Conservation (phyloP, 2,113 vertebrate genomes). For the Leptobrachium ailaonicum region DNA sequence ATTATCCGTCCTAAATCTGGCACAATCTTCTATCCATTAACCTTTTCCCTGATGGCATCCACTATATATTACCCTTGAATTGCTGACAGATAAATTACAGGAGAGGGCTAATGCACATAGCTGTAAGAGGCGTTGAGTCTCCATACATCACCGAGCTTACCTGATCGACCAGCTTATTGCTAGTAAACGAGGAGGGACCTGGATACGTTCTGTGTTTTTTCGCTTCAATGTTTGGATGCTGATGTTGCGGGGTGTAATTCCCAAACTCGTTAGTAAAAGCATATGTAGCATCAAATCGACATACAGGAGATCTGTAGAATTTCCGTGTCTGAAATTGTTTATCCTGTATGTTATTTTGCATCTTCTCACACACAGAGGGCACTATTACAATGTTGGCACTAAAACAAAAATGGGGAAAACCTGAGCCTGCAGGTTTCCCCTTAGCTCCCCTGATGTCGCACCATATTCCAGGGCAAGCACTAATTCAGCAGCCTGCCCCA, state of each 20-base stretch:
- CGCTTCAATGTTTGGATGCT: neutral
- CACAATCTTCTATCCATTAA: conserved; percentile 37
- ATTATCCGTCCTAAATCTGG: conserved; percentile 3
- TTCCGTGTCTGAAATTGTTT: too few species aligned
- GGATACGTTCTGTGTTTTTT: neutral
- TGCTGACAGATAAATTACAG: conserved; percentile 39
- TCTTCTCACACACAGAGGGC: too few species aligned
- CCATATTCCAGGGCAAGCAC: too few species aligned
- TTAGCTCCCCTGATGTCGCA: too few species aligned
- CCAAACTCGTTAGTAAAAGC: neutral
- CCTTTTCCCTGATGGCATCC: conserved; percentile 17
- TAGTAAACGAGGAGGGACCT: neutral
- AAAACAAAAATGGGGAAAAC: too few species aligned
- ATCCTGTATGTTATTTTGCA: too few species aligned
- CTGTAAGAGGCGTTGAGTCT: neutral
- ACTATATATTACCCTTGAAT: conserved; percentile 15
- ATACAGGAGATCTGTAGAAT: too few species aligned
- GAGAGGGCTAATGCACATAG: conserved; percentile 10
- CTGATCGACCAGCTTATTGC: conserved; percentile 27
- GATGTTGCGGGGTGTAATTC: neutral
- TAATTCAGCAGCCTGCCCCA: too few species aligned
- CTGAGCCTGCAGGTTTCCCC: too few species aligned
- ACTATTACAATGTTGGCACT: too few species aligned
- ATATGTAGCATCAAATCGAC: too few species aligned
- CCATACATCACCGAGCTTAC: conserved; percentile 25